Conservation (phyloP, 2,113 vertebrate genomes). For the Gymnorhina tibicen region DNA sequence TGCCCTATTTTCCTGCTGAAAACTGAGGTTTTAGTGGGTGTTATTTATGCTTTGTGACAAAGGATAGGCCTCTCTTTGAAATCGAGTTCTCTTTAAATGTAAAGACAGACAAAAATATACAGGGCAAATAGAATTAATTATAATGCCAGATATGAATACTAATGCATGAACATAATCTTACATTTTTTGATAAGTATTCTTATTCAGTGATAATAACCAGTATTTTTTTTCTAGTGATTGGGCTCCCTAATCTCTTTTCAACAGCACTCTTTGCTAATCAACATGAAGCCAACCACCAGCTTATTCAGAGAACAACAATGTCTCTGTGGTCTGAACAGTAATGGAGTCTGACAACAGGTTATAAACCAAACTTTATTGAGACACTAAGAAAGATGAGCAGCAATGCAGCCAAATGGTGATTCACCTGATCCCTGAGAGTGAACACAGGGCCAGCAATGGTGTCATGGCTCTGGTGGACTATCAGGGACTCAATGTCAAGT, state of each 20-base stretch:
- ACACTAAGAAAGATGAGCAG: neutral
- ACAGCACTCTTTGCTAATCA: neutral
- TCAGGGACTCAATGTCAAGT: neutral
- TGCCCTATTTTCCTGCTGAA: neutral
- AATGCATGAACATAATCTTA: neutral
- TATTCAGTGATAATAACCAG: neutral
- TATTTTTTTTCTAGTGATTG: neutral
- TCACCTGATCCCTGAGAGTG: neutral
- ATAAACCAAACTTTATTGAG: neutral
- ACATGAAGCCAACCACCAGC: neutral
- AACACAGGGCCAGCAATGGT: accelerated
- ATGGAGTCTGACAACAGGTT: neutral
- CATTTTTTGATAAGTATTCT: neutral
- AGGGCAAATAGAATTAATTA: neutral
- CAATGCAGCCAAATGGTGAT: accelerated
- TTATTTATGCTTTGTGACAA: neutral
- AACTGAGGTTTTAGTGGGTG: neutral
- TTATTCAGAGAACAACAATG: neutral
- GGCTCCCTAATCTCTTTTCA: neutral
- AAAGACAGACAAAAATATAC: neutral
- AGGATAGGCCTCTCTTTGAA: neutral
- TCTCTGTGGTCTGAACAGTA: neutral
- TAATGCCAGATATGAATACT: neutral
- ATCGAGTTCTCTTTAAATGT: neutral
- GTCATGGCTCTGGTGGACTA: neutral